Evolutionary conservation across 2,113 vertebrate species (phyloP), one percentile per base, ranked within the genome.

Genomic region (Onychostoma macrolepis): DNA sequence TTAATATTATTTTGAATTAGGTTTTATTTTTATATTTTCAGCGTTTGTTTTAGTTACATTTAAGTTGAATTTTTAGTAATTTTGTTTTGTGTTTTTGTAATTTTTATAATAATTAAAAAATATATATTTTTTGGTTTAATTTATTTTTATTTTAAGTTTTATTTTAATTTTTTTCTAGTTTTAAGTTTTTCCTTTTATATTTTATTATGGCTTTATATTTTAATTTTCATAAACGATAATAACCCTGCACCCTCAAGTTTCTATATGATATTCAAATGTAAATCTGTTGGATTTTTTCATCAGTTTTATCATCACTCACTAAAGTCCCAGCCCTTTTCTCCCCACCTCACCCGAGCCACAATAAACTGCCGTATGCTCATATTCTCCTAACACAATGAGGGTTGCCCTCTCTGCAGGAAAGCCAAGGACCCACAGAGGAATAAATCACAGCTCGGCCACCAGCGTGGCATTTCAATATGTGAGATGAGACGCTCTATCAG

Each of bases 401-500:
- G 58, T 61, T 43, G 78, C 30, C 56, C 74, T 83, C 43, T 84
- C 43, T 56, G 50, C 36, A 30, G 65, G 85, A 87, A 83, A 80
- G 78, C 83, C 80, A 86, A 87, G 86, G 83, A 86, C 77, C 48
- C 81, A 61, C 50, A 36, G 71, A 81, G 79, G 75, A 80, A 89
- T 91, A 89, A 91, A 91, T 91, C 87, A 91, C 13, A 21, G 48
- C 83, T 21, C 72, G 89, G 84, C 83, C 78, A 90, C 80, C 83
- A 84, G 45, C 56, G 6, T 85, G 80, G 86, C 87, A 84, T 89
- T 90, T 90, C 85, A 91, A 87, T 91, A 90, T 88, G 88, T 88
- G 83, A 87, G 87, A 91, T 84, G 86, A 82, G 41, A 85, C 61
- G 71, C 76, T 87, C 87, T 83, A 84, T 88, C 83, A 38, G 43